Evolutionary conservation across 2,888 invertebrate species (phyloP).

Genomic region (Amblyteles armatorius): DNA sequence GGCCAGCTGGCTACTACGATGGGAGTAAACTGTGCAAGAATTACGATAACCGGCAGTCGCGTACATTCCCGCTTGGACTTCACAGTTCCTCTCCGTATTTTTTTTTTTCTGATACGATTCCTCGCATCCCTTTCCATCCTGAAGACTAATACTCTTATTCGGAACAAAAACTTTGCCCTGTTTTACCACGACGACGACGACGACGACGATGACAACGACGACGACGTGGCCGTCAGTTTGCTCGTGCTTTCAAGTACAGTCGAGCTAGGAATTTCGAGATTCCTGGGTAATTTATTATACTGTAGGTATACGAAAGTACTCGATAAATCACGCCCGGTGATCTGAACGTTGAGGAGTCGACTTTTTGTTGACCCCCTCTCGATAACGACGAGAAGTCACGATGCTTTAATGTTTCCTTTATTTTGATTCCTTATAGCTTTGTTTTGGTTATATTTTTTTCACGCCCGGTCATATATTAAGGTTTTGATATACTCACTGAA

Average conservation of each 20-base stretch:
- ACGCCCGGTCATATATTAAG: too few relatives aligned
- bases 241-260: constrained; percentile 4
- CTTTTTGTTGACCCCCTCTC: constrained; percentile 64
- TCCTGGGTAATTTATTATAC: constrained; percentile 75
- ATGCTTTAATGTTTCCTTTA: not conserved
- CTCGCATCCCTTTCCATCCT: constrained; percentile 22
- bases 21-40: constrained; percentile 43
- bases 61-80: constrained; percentile 46
- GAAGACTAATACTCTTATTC: constrained; percentile 50
- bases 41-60: constrained; percentile 42
- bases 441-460: too few relatives aligned
- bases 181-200: constrained; percentile 27
- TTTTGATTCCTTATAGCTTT: too few relatives aligned
- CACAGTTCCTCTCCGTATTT: constrained; percentile 16
- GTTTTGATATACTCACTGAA: too few relatives aligned
- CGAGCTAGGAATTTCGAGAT: constrained; percentile 56
- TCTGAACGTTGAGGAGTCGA: constrained; percentile 73
- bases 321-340: constrained; percentile 78
- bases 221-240: constrained; percentile 33
- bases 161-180: constrained; percentile 50
- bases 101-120: constrained; percentile 15
- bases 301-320: constrained; percentile 71
- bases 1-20: not conserved
- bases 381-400: constrained; percentile 10
- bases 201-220: constrained; percentile 26